A percentile compares a stretch with the other conserved stretches of the same genome.
Conservation (phyloP, 2,113 vertebrate genomes). For the Furnarius figulus region DNA sequence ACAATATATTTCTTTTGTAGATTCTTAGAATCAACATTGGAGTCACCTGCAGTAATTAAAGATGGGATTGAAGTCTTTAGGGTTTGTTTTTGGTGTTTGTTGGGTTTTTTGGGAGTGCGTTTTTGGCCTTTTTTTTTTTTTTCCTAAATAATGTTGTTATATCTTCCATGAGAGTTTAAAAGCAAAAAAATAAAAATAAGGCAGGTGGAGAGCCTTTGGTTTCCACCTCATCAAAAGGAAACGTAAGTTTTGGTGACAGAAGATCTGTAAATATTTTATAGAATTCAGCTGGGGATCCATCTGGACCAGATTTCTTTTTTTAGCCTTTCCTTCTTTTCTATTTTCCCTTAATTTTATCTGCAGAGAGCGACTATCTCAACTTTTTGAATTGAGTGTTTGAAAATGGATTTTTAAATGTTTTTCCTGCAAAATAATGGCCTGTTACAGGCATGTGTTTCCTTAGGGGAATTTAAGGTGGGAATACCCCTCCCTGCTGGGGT, state of each 20-base stretch:
- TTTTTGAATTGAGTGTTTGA: background rate
- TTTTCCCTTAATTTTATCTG: slow-evolving; percentile 43
- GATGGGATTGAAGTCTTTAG: background rate
- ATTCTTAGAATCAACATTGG: background rate
- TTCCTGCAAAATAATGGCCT: background rate
- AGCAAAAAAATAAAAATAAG: background rate
- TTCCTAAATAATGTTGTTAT: background rate
- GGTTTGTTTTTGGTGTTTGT: background rate
- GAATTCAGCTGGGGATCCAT: slow-evolving; percentile 55
- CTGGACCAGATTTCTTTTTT: slow-evolving; percentile 61
- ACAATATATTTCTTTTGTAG: background rate
- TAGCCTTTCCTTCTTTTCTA: slow-evolving; percentile 12
- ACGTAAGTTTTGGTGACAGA: slow-evolving; percentile 59
- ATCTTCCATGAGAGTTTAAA: background rate
- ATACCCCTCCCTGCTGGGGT: background rate
- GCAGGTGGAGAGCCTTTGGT: slow-evolving; percentile 45
- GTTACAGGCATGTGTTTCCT: background rate
- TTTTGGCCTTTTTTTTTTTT: no score
- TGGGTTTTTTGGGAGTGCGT: background rate
- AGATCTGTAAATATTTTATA: slow-evolving; percentile 73
- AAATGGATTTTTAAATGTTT: background rate
- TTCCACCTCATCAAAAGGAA: slow-evolving; percentile 58
- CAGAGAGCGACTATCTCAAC: background rate
- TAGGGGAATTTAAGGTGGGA: background rate
- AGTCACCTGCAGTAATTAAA: background rate